Percentiles rank a stretch among this genome's conserved stretches.
Conservation (phyloP, 2,888 invertebrate genomes). For the Philhelius pedissequus region DNA sequence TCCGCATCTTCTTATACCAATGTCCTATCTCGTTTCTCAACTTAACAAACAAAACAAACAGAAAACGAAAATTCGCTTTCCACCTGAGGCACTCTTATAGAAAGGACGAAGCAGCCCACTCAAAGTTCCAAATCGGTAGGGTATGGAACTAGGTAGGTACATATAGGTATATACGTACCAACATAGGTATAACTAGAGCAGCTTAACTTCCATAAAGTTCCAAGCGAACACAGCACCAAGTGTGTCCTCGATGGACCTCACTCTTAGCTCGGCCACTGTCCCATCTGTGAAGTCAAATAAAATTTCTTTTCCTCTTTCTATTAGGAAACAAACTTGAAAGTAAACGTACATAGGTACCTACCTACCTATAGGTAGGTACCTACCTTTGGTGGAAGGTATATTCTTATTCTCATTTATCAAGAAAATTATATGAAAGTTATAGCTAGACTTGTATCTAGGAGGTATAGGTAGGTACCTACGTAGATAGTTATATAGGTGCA, state of each 20-base stretch:
- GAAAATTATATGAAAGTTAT: constrained; percentile 28
- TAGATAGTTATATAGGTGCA: background rate
- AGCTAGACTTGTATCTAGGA: background rate
- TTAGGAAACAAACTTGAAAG: constrained; percentile 32
- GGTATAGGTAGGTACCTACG: background rate
- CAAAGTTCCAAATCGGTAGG: background rate
- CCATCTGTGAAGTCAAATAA: constrained; percentile 41
- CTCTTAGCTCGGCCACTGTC: constrained; percentile 40
- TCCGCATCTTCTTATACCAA: background rate
- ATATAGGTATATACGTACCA: too few relatives aligned
- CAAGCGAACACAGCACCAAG: background rate
- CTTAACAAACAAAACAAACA: constrained; percentile 49
- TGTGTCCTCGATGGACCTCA: constrained; percentile 29
- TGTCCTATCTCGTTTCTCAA: background rate
- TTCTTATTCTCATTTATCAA: constrained; percentile 66
- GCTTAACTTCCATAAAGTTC: background rate
- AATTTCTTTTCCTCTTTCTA: constrained; percentile 32
- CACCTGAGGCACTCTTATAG: constrained; percentile 46
- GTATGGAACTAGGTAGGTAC: too few relatives aligned
- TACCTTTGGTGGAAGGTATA: too few relatives aligned
- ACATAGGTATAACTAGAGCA: too few relatives aligned
- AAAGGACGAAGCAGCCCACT: background rate
- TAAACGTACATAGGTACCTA: too few relatives aligned
- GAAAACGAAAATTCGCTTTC: constrained; percentile 51
- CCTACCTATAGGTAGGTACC: too few relatives aligned